phyloP scores from a whole-genome alignment of 1,140 invertebrate genomes.

The Drosophila arizonae region DNA sequence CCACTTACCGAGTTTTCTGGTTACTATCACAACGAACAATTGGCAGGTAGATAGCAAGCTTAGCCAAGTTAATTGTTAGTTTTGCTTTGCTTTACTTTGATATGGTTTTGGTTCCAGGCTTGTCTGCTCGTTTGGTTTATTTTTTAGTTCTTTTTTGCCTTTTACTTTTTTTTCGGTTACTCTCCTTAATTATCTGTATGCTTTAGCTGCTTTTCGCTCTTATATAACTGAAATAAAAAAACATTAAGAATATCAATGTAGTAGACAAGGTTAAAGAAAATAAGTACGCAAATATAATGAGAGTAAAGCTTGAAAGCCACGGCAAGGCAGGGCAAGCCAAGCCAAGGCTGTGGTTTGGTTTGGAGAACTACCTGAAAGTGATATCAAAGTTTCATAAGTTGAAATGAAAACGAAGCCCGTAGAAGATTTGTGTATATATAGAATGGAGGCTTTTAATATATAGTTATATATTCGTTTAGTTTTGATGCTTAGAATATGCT shows the following conservation, averaged over 20 bases:
- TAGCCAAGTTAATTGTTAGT: constrained; percentile 37
- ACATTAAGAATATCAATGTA: not conserved
- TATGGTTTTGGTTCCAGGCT: constrained; percentile 4
- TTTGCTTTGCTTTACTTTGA: constrained; percentile 29
- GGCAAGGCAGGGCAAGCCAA: not conserved
- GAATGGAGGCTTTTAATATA: no score
- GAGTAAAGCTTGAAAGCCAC: not conserved
- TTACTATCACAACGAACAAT: constrained; percentile 31
- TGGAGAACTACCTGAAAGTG: not conserved
- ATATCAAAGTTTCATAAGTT: not conserved
- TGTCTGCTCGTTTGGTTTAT: constrained; percentile 14
- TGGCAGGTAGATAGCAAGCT: not conserved
- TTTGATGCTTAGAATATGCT: no score
- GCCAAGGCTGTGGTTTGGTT: not conserved
- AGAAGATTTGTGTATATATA: no score
- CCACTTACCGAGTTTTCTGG: constrained; percentile 38
- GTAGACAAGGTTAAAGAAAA: not conserved
- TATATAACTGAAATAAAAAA: constrained; percentile 9
- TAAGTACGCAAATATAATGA: not conserved
- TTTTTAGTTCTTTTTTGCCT: no score
- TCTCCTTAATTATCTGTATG: constrained; percentile 13
- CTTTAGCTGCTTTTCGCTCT: not conserved
- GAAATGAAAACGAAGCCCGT: no score
- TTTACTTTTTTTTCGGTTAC: not conserved
- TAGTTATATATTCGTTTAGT: no score